Evolutionary conservation across 2,888 invertebrate genomes (phyloP), one percentile per base, ranked within the genome.

Genomic region (Napeogenes inachia): DNA sequence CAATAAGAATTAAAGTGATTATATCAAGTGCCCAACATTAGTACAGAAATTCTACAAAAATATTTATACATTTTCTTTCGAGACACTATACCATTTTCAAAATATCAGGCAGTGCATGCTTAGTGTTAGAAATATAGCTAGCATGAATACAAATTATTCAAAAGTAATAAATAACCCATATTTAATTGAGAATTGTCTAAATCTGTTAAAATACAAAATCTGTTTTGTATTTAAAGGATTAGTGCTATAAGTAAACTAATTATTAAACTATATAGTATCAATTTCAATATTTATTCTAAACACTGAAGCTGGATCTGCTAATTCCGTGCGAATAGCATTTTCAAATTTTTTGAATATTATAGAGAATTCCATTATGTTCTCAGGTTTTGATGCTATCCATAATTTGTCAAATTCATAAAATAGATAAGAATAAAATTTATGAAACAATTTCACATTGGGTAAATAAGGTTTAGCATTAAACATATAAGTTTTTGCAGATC

Each of bases 331-430:
- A 56, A 97, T 93, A 63, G 93, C 92, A 70, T 92, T 93, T 79
- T 97, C 97, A 86, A 98, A 99, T 75, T 93, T 94, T 73, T 95
- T 94, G 79, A 95, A 95, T 63, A 99, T 95, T 56, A 92, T 92
- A 45, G 97, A 96, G 83, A 99, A 99, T 78, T 98, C 97, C 99
- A 99, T 99, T 68, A 99, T 97, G 79, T 97, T 96, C 70, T 93
- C 93, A 0, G 99, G 99, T 76, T 97, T 96, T 32, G 96, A 95
- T 68, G 95, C 93, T 71, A 98, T 93, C 99, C 99, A 99, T 85
- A 96, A 95, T 74, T 95, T 94, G 87, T 98, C 98, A 89, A 99
- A 99, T 78, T 98, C 96, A 79, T 95, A 96, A 83, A 98, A 97
- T 59, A 99, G 90, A 81, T 97, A 97, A 84, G 97, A 96, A 87